These are phyloP conservation scores for Pasiphila rectangulata DNA, from an alignment of 2,888 invertebrate genomes.

Conservation along the genomic window DNA sequence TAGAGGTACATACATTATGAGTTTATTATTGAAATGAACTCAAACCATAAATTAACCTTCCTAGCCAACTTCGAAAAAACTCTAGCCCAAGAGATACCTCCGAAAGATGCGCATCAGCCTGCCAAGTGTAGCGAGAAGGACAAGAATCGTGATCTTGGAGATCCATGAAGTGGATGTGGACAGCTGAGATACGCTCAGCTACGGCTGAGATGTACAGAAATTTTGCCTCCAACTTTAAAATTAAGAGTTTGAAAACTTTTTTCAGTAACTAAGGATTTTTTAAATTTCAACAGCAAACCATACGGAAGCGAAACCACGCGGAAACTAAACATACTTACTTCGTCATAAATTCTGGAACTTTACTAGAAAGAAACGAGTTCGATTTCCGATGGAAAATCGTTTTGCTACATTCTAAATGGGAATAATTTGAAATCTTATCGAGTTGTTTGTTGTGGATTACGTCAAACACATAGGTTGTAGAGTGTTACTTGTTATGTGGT, in stretches of 20 bases:
- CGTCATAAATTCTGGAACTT: slow-evolving; percentile 21
- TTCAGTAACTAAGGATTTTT: too few relatives aligned
- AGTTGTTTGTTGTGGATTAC: slow-evolving; percentile 32
- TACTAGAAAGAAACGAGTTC: slow-evolving; percentile 35
- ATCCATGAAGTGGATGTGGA: too few relatives aligned
- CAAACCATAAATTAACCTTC: too few relatives aligned
- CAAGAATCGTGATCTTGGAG: too few relatives aligned
- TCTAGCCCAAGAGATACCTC: too few relatives aligned
- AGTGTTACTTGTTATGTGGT: too few relatives aligned
- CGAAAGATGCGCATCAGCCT: too few relatives aligned
- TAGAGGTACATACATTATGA: too few relatives aligned
- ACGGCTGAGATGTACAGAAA: too few relatives aligned
- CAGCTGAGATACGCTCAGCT: too few relatives aligned
- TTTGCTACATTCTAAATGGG: slow-evolving; percentile 34
- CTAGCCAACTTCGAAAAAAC: background rate
- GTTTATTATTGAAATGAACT: too few relatives aligned
- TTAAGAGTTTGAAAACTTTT: background rate
- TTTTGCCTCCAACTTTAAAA: background rate
- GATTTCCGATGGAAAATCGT: slow-evolving; percentile 45
- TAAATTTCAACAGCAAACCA: slow-evolving; percentile 10
- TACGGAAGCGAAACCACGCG: slow-evolving; percentile 8
- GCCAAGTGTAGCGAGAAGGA: too few relatives aligned
- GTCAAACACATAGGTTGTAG: slow-evolving; percentile 36
- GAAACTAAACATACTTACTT: slow-evolving; percentile 10
- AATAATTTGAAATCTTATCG: slow-evolving; percentile 18